A percentile compares a stretch with the other conserved stretches of the same genome.
Conservation (phyloP, 2,888 invertebrate genomes). For the Boloria euphrosyne region DNA sequence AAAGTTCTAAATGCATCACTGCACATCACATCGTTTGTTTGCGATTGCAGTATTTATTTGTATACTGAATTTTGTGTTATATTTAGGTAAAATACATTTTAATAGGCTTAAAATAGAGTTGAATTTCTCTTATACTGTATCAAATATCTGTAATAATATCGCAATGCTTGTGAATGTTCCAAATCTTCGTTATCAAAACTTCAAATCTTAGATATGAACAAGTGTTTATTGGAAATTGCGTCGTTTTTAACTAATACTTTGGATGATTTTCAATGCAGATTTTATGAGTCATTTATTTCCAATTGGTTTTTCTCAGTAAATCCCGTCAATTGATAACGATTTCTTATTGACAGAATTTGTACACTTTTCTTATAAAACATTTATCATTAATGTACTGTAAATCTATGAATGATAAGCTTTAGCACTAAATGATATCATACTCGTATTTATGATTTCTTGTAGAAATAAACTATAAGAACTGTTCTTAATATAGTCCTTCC, state of each 20-base stretch:
- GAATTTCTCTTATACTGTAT: not conserved
- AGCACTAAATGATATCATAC: too few species aligned
- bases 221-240: conserved; percentile 13
- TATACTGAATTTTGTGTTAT: not conserved
- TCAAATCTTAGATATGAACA: conserved; percentile 19
- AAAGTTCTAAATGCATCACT: conserved; percentile 13
- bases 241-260: conserved; percentile 5
- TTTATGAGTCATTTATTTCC: conserved; percentile 20
- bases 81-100: not conserved
- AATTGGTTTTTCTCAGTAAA: conserved; percentile 5
- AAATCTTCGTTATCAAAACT: conserved; percentile 13
- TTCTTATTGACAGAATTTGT: not conserved
- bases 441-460: too few species aligned
- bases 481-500: too few species aligned
- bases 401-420: too few species aligned
- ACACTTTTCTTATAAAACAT: too few species aligned
- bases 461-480: too few species aligned
- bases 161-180: not conserved
- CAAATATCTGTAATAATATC: not conserved
- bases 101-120: not conserved
- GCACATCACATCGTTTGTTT: not conserved
- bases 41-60: not conserved
- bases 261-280: not conserved
- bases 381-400: too few species aligned
- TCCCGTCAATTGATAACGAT: not conserved